These are phyloP conservation scores for Bucco capensis DNA, from an alignment of 2,113 vertebrate species.

Conservation along the genomic window DNA sequence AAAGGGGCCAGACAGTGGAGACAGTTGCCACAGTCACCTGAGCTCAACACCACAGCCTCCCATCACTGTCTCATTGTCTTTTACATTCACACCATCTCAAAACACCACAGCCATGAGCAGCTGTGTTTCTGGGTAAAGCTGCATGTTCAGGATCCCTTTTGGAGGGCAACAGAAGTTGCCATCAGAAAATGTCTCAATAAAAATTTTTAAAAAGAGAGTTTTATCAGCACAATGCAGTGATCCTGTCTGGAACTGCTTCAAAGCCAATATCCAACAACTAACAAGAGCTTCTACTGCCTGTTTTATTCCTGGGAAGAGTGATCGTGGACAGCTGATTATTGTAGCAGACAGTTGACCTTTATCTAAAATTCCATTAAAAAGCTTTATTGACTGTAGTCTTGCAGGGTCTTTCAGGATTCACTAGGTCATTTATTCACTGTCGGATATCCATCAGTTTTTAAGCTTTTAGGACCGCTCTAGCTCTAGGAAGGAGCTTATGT, in stretches of 20 bases:
- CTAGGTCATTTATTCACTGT: constrained; percentile 36
- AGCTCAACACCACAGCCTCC: neutral
- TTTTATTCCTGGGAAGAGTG: neutral
- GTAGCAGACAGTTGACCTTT: constrained; percentile 47
- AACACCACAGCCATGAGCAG: fast-evolving
- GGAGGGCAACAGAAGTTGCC: neutral
- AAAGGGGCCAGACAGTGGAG: neutral
- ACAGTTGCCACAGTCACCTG: neutral
- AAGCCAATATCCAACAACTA: neutral
- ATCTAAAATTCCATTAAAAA: constrained; percentile 57
- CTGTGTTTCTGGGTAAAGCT: neutral
- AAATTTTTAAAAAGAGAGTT: neutral
- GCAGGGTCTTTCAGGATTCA: constrained; percentile 31
- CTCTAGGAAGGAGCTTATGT: neutral
- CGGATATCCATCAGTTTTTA: neutral
- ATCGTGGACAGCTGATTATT: neutral
- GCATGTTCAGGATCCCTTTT: fast-evolving
- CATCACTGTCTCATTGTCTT: neutral
- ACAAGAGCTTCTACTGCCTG: neutral
- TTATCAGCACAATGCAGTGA: neutral
- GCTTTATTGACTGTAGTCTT: constrained; percentile 49
- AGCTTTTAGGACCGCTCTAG: neutral
- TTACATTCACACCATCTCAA: neutral
- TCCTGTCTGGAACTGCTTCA: neutral
- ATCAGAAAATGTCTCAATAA: neutral